These are phyloP conservation scores for Spinus olivaceus DNA, from an alignment of 2,797 vertebrate species.

Conservation along the genomic window DNA sequence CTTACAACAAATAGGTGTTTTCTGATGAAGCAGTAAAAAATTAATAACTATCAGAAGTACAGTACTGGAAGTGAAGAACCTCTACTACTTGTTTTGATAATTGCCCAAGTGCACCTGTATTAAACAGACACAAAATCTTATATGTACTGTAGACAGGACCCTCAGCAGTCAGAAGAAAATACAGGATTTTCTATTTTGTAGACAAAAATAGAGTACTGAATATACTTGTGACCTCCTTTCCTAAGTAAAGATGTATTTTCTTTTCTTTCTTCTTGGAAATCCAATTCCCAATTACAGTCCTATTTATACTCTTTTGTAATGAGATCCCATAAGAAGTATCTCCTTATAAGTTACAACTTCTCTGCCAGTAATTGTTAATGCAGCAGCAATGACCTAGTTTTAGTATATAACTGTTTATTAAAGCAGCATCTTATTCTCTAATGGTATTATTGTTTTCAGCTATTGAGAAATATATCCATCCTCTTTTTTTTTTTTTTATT, in stretches of 20 bases:
- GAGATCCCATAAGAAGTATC: background rate
- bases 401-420: background rate
- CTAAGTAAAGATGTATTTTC: background rate
- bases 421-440: background rate
- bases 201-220: background rate
- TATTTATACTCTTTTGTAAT: background rate
- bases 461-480: background rate
- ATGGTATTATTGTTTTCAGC: background rate
- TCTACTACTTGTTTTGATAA: background rate
- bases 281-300: background rate
- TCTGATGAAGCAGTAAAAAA: background rate
- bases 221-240: background rate
- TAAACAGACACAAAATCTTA: background rate
- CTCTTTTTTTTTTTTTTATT: background rate
- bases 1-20: background rate
- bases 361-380: background rate
- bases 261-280: slow-evolving; percentile 3
- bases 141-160: background rate
- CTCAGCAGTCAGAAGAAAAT: background rate
- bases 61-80: background rate
- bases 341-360: background rate
- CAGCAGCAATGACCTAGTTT: background rate
- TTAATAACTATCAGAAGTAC: background rate
- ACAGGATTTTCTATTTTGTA: background rate
- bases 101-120: background rate